These are phyloP conservation scores for Hydra vulgaris DNA, from an alignment of 30 jellyfish, hydroid and myxozoan species.

Conservation along the genomic window DNA sequence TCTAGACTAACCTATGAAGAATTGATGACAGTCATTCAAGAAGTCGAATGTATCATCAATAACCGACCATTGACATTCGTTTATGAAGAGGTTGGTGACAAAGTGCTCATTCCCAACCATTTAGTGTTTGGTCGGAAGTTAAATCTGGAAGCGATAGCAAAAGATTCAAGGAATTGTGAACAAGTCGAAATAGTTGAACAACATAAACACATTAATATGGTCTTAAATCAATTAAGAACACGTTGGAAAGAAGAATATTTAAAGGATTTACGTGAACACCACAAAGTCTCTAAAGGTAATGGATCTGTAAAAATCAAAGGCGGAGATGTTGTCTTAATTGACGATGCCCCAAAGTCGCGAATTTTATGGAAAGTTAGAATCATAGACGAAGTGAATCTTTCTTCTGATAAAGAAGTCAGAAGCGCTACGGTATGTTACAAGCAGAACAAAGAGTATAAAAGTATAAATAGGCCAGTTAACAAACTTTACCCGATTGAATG, in stretches of 20 bases:
- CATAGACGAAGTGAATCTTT: background rate
- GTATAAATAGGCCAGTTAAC: background rate
- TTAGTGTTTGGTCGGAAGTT: slow-evolving; percentile 1
- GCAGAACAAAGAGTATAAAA: background rate
- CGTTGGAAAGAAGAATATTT: background rate
- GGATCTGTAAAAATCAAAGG: background rate
- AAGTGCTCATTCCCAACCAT: slow-evolving; percentile 7
- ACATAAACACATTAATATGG: background rate
- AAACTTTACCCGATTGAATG: background rate
- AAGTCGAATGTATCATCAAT: slow-evolving; percentile 3
- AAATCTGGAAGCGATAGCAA: background rate
- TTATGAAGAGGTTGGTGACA: background rate
- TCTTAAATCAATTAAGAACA: background rate
- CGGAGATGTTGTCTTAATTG: background rate
- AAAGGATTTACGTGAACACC: background rate
- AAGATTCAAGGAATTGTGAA: background rate
- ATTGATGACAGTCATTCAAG: background rate
- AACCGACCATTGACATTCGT: slow-evolving; percentile 11
- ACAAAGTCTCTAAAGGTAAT: background rate
- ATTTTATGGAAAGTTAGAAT: background rate
- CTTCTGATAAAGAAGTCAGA: background rate
- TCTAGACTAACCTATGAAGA: background rate
- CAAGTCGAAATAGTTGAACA: background rate
- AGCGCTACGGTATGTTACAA: background rate
- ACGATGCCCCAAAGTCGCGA: background rate